These are phyloP conservation scores for Sparus aurata DNA, from an alignment of 2,797 vertebrate species.

Conservation along the genomic window DNA sequence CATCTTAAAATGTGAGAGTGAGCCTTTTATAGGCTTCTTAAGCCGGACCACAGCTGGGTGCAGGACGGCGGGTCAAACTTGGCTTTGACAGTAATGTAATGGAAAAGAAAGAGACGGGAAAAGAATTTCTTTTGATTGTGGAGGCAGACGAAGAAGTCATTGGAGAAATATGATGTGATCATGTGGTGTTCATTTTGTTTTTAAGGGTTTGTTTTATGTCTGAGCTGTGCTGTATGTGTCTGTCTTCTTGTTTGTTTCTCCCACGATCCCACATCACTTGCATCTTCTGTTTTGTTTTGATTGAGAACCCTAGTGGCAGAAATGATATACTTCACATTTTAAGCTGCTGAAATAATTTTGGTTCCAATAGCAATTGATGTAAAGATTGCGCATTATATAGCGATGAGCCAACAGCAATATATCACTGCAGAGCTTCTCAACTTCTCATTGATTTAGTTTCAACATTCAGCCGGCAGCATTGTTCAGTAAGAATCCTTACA, in stretches of 20 bases:
- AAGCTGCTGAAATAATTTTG: background rate
- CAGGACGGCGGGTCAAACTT: slow-evolving; percentile 34
- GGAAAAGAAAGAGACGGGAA: background rate
- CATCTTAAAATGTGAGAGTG: slow-evolving; percentile 57
- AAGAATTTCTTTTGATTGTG: slow-evolving; percentile 45
- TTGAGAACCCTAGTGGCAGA: too few species aligned
- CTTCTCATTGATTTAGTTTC: background rate
- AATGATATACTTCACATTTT: background rate
- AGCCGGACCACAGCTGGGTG: slow-evolving; percentile 49
- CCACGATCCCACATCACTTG: too few species aligned
- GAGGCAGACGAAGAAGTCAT: slow-evolving; percentile 31
- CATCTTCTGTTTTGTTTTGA: too few species aligned
- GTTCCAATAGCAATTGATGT: background rate
- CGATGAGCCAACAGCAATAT: background rate
- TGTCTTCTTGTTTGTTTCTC: background rate
- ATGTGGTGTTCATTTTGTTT: slow-evolving; percentile 48
- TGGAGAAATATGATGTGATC: slow-evolving; percentile 44
- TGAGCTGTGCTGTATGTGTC: background rate
- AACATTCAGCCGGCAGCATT: background rate
- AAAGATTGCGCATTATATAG: background rate
- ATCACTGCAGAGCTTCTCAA: background rate
- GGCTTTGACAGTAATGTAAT: slow-evolving; percentile 6
- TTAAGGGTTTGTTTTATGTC: slow-evolving; percentile 16
- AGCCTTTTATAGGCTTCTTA: slow-evolving; percentile 60
- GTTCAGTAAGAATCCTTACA: too few species aligned